Conservation (phyloP, 1,140 invertebrate genomes). For the Drosophila parabipectinata region DNA sequence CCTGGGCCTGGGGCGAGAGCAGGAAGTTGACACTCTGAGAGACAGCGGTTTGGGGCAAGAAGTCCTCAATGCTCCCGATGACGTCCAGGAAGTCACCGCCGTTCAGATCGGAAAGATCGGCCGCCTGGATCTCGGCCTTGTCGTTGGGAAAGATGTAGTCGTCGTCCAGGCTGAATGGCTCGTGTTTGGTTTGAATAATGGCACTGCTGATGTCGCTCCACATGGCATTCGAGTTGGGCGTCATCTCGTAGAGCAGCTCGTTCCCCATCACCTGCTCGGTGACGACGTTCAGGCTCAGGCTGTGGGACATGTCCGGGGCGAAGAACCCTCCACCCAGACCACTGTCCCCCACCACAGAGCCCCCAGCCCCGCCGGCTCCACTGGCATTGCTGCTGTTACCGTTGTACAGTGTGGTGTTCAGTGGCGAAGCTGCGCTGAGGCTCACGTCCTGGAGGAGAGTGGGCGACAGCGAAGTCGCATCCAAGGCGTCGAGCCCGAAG, state of each 20-base stretch:
- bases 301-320: slow-evolving; percentile 56
- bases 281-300: slow-evolving; percentile 52
- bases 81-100: slow-evolving; percentile 92
- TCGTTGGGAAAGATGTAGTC: slow-evolving; percentile 96
- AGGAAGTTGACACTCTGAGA: slow-evolving; percentile 84
- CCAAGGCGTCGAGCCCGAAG: slow-evolving; percentile 74
- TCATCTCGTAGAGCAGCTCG: slow-evolving; percentile 66
- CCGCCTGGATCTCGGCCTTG: slow-evolving; percentile 92
- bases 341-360: slow-evolving; percentile 3
- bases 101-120: slow-evolving; percentile 94
- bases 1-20: slow-evolving; percentile 62
- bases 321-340: slow-evolving; percentile 32
- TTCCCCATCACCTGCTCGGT: slow-evolving; percentile 58
- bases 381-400: slow-evolving; percentile 45
- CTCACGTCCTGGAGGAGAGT: slow-evolving; percentile 79
- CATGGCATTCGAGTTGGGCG: slow-evolving; percentile 80
- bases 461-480: slow-evolving; percentile 76
- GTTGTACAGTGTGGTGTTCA: slow-evolving; percentile 54
- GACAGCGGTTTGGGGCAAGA: slow-evolving; percentile 86
- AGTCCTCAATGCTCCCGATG: slow-evolving; percentile 92
- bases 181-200: slow-evolving; percentile 85
- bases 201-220: slow-evolving; percentile 83
- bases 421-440: slow-evolving; percentile 65
- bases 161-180: slow-evolving; percentile 91
- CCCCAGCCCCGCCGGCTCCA: slow-evolving; percentile 7